These are phyloP conservation scores for Falco rusticolus DNA, from an alignment of 2,797 vertebrate genomes.

Conservation along the genomic window DNA sequence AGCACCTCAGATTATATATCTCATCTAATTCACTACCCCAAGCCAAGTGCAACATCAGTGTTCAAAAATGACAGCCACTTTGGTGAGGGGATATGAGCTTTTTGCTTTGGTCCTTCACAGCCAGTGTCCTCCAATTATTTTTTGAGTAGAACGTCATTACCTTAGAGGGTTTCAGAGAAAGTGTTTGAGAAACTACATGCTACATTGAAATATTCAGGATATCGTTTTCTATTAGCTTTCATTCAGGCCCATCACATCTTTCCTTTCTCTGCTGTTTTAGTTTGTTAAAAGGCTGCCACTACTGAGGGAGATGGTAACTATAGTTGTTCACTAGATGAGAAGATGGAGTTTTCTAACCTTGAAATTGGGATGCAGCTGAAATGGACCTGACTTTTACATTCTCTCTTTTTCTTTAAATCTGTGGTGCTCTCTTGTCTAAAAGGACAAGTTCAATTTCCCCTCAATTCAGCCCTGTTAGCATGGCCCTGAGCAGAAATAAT, in stretches of 20 bases:
- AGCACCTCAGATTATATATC: not conserved
- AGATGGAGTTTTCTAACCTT: not conserved
- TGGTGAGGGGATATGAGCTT: not conserved
- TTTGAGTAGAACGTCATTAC: conserved; percentile 19
- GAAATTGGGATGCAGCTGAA: not conserved
- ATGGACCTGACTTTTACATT: not conserved
- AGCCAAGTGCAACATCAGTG: conserved; percentile 7
- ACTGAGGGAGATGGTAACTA: not conserved
- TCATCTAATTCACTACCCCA: conserved; percentile 40
- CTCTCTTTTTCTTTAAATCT: not conserved
- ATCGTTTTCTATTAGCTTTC: not conserved
- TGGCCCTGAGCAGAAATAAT: conserved; percentile 35
- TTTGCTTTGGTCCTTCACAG: not conserved
- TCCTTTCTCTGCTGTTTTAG: not conserved
- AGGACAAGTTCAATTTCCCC: conserved; percentile 24
- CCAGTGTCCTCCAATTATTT: not conserved
- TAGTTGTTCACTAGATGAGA: not conserved
- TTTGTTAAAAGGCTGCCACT: not conserved
- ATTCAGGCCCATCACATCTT: not conserved
- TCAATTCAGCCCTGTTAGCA: not conserved
- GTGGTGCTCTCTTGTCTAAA: not conserved
- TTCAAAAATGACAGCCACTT: conserved; percentile 25
- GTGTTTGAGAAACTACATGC: not conserved
- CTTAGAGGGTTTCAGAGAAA: not conserved
- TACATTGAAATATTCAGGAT: not conserved